Evolutionary conservation across 2,113 vertebrate genomes (phyloP).

Genomic region (Morone chrysops): DNA sequence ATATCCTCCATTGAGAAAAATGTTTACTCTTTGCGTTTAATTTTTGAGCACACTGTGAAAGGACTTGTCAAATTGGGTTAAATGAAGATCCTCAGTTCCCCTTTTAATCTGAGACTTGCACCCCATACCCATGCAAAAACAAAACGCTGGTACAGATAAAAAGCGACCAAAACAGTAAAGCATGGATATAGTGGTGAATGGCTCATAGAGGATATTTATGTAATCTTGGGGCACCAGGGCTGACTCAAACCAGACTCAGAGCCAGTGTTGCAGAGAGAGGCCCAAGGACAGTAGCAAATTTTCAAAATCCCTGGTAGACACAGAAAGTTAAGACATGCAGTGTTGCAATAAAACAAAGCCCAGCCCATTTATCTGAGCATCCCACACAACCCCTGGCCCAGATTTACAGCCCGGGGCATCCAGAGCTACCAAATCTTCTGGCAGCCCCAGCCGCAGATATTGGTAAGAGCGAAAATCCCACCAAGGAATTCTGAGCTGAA

Average conservation of each 20-base stretch:
- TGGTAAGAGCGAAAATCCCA: slow-evolving; percentile 71
- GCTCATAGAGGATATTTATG: slow-evolving; percentile 73
- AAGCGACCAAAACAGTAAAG: slow-evolving; percentile 60
- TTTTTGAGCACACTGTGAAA: slow-evolving; percentile 52
- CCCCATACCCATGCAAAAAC: slow-evolving; percentile 44
- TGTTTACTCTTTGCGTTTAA: slow-evolving; percentile 61
- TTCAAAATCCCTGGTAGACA: slow-evolving; percentile 77
- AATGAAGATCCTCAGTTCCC: slow-evolving; percentile 61
- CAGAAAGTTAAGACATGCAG: slow-evolving; percentile 82
- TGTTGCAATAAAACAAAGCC: slow-evolving; percentile 81
- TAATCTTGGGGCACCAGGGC: slow-evolving; percentile 76
- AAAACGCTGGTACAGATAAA: slow-evolving; percentile 65
- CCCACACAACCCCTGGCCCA: slow-evolving; percentile 82
- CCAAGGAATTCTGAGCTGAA: slow-evolving; percentile 69
- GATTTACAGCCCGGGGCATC: slow-evolving; percentile 80
- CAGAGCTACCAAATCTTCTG: slow-evolving; percentile 81
- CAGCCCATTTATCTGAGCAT: slow-evolving; percentile 82
- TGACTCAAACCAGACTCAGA: slow-evolving; percentile 73
- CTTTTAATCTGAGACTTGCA: slow-evolving; percentile 64
- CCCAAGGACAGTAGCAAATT: slow-evolving; percentile 81
- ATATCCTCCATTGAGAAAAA: slow-evolving; percentile 31
- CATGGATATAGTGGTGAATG: slow-evolving; percentile 60
- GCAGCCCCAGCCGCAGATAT: slow-evolving; percentile 74
- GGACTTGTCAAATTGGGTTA: slow-evolving; percentile 58
- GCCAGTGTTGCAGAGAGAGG: slow-evolving; percentile 70